These are phyloP conservation scores for Anguilla obscura DNA, from an alignment of 2,797 vertebrate species.

Conservation along the genomic window DNA sequence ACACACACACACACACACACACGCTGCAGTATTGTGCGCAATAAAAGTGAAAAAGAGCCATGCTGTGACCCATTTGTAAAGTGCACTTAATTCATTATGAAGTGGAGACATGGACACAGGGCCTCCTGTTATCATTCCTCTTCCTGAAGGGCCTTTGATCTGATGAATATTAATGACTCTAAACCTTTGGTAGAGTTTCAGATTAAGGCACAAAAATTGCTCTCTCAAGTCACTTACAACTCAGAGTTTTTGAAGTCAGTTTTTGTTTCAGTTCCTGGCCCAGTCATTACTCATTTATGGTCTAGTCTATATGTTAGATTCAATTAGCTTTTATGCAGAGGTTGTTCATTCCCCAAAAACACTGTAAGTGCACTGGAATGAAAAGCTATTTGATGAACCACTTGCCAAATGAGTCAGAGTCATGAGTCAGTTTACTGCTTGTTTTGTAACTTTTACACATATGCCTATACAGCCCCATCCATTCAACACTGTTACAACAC, in stretches of 20 bases:
- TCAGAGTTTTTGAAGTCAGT: background rate
- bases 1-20: background rate
- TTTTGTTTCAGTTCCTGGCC: background rate
- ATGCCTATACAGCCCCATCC: no score
- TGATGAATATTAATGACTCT: background rate
- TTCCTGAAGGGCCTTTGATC: background rate
- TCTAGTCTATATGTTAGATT: background rate
- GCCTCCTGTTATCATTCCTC: background rate
- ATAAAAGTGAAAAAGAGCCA: background rate
- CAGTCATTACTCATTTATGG: background rate
- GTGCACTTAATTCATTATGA: background rate
- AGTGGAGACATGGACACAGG: background rate
- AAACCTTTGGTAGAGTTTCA: background rate
- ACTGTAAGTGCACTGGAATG: background rate
- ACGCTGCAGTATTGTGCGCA: background rate
- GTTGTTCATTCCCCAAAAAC: background rate
- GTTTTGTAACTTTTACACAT: no score
- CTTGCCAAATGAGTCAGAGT: no score
- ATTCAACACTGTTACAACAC: no score
- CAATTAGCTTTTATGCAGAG: background rate
- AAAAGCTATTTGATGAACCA: background rate
- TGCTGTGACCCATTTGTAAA: background rate
- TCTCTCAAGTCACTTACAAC: background rate
- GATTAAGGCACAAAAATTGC: conserved; percentile 1
- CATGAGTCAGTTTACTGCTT: no score